Conservation (phyloP, 2,797 vertebrate genomes). For the Esox masquinongy region DNA sequence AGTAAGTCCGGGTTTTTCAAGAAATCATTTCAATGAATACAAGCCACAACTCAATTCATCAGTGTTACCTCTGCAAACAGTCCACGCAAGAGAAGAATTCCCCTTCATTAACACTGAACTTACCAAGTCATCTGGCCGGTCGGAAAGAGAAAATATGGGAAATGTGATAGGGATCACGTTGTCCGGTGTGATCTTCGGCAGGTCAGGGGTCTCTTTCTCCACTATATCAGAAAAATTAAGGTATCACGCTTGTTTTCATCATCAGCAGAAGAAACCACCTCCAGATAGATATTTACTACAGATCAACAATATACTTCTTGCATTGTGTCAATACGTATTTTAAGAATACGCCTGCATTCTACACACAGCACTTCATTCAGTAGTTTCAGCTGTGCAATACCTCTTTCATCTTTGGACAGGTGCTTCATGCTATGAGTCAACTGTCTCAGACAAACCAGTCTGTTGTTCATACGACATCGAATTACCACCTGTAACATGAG, state of each 20-base stretch:
- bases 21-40: background rate
- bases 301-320: background rate
- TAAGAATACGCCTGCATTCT: background rate
- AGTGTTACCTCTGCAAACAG: background rate
- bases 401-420: conserved; percentile 34
- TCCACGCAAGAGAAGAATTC: conserved; percentile 27
- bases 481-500: conserved; percentile 64
- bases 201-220: conserved; percentile 13
- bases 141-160: conserved; percentile 40
- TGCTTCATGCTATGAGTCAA: conserved; percentile 34
- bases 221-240: conserved; percentile 23
- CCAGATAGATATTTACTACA: background rate
- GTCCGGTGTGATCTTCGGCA: conserved; percentile 51
- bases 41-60: background rate
- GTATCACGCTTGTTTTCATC: background rate
- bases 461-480: conserved; percentile 63
- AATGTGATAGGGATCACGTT: conserved; percentile 56
- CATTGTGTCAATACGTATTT: background rate
- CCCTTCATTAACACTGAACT: conserved; percentile 41
- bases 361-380: background rate
- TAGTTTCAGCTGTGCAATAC: conserved; percentile 32
- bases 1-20: background rate
- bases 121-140: conserved; percentile 59
- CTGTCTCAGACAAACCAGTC: conserved; percentile 57
- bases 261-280: background rate